A percentile compares a stretch with the other conserved stretches of the same genome.
These are phyloP conservation scores for Chironex yamaguchii DNA, from an alignment of 30 jellyfish, hydroid and myxozoan species.

Conservation along the genomic window DNA sequence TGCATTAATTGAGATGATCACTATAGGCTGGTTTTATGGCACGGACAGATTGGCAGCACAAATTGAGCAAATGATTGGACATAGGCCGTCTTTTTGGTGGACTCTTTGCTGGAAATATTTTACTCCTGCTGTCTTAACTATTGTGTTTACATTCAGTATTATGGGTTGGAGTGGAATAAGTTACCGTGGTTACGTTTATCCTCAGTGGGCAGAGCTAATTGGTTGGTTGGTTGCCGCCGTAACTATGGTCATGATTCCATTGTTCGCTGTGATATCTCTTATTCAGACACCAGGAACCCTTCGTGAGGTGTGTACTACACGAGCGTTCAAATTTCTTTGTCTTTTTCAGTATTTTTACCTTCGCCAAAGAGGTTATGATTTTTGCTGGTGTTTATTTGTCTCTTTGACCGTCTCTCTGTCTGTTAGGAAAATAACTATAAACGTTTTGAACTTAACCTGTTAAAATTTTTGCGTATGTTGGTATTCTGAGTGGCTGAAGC, in stretches of 20 bases:
- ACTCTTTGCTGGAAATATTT: slow-evolving; percentile 83
- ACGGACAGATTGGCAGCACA: slow-evolving; percentile 80
- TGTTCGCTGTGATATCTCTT: slow-evolving; percentile 44
- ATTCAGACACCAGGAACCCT: neutral
- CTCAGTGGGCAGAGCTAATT: slow-evolving; percentile 89
- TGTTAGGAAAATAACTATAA: too few species aligned
- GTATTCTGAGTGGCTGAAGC: too few species aligned
- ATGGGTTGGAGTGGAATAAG: slow-evolving; percentile 72
- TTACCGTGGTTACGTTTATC: slow-evolving; percentile 64
- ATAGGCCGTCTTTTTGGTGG: slow-evolving; percentile 94
- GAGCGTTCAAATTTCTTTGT: too few species aligned
- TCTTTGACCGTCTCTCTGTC: too few species aligned
- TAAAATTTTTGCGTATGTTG: too few species aligned
- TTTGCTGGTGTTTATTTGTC: too few species aligned
- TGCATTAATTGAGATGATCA: slow-evolving; percentile 80
- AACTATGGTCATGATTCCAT: slow-evolving; percentile 72
- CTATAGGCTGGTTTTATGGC: slow-evolving; percentile 92
- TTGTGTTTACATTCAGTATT: slow-evolving; percentile 59
- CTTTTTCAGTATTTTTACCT: too few species aligned
- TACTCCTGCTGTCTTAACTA: slow-evolving; percentile 69
- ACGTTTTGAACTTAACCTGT: too few species aligned
- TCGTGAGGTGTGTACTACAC: too few species aligned
- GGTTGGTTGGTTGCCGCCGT: slow-evolving; percentile 86
- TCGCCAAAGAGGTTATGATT: too few species aligned
- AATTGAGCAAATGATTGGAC: slow-evolving; percentile 86